Percentiles rank a stretch among this genome's conserved stretches.
These are phyloP conservation scores for Caenorhabditis sulstoni DNA, from an alignment of 2,888 invertebrate genomes.

Conservation along the genomic window DNA sequence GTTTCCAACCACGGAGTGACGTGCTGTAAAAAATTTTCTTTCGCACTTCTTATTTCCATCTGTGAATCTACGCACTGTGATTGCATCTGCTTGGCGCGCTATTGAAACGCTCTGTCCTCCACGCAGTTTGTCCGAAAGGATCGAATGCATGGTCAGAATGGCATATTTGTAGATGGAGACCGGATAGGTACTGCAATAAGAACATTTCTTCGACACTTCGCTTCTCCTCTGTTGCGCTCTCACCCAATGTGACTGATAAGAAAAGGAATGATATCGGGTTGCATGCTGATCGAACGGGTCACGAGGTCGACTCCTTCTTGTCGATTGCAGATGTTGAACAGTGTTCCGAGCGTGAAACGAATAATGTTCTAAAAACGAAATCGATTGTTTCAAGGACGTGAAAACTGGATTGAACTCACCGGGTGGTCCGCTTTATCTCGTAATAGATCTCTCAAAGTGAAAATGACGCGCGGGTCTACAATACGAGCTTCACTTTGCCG, in stretches of 20 bases:
- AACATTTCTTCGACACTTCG: neutral
- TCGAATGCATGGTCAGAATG: conserved; percentile 74
- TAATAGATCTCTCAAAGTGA: conserved; percentile 64
- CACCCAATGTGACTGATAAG: conserved; percentile 63
- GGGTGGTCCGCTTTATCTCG: conserved; percentile 51
- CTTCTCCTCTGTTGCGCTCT: conserved; percentile 14
- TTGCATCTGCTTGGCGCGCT: conserved; percentile 55
- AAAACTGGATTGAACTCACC: conserved; percentile 30
- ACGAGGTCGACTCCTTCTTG: conserved; percentile 69
- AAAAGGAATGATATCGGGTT: conserved; percentile 55
- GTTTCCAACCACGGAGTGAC: conserved; percentile 66
- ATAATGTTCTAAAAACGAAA: conserved; percentile 67
- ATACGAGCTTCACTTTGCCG: conserved; percentile 59
- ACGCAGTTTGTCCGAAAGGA: conserved; percentile 68
- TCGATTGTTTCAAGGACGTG: neutral
- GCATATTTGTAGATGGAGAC: conserved; percentile 76
- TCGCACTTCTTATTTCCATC: neutral
- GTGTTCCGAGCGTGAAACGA: conserved; percentile 66
- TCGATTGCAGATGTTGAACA: conserved; percentile 74
- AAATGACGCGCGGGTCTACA: conserved; percentile 59
- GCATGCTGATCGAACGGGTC: conserved; percentile 40
- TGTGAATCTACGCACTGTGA: conserved; percentile 33
- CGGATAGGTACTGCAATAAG: conserved; percentile 62
- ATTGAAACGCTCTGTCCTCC: conserved; percentile 49
- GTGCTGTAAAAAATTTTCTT: conserved; percentile 23